These are phyloP conservation scores for Glossophaga mutica DNA, from an alignment of 2,797 vertebrate genomes.

Conservation along the genomic window DNA sequence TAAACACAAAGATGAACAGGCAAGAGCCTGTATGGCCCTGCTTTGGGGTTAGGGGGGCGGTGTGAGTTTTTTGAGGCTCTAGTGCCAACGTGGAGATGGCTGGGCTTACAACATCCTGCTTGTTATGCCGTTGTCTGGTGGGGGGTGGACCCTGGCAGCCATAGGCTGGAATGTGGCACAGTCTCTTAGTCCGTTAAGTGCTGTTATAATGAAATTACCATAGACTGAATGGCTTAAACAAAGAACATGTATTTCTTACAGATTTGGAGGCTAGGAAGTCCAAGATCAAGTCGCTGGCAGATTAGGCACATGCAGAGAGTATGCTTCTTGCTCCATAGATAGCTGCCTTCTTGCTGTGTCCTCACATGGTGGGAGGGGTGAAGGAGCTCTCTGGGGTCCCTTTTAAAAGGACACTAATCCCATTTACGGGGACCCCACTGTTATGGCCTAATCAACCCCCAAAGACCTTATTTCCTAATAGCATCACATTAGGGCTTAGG, in stretches of 20 bases:
- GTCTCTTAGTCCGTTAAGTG: too few species aligned
- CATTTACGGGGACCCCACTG: not conserved
- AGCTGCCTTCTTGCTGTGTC: not conserved
- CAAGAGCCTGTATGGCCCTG: not conserved
- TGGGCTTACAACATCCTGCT: not conserved
- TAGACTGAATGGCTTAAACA: too few species aligned
- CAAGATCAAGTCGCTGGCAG: not conserved
- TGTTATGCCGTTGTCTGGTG: not conserved
- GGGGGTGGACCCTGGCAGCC: not conserved
- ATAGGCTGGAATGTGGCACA: not conserved
- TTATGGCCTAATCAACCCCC: not conserved
- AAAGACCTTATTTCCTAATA: not conserved
- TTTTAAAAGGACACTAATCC: not conserved
- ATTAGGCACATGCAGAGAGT: not conserved
- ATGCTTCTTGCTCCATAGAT: not conserved
- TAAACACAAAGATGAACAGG: not conserved
- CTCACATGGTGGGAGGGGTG: not conserved
- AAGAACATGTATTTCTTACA: not conserved
- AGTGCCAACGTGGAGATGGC: not conserved
- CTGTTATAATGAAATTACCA: not conserved
- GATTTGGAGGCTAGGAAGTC: not conserved
- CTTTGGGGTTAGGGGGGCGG: not conserved
- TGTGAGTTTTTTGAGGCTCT: not conserved
- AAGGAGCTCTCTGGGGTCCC: not conserved
- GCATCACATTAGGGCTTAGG: not conserved